These are phyloP conservation scores for Spondyliosoma cantharus DNA, from an alignment of 2,797 vertebrate genomes.

Conservation along the genomic window DNA sequence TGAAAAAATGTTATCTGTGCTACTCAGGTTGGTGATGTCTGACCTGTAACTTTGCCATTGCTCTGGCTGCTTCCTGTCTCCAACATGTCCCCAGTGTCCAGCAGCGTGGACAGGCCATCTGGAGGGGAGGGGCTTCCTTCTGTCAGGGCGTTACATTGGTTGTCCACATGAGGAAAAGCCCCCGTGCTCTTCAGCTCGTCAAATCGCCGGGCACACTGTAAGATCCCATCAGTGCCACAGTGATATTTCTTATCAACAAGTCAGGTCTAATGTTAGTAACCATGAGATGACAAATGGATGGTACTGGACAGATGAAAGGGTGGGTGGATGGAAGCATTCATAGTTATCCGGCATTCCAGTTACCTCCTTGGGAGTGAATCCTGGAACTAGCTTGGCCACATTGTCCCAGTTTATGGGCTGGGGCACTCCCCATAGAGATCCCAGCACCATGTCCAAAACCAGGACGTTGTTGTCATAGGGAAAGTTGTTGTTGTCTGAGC, in stretches of 20 bases:
- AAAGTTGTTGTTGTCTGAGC: slow-evolving; percentile 96
- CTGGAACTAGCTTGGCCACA: slow-evolving; percentile 94
- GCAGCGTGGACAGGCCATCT: slow-evolving; percentile 85
- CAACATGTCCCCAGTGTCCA: slow-evolving; percentile 83
- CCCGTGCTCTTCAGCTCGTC: slow-evolving; percentile 93
- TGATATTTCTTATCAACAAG: neutral
- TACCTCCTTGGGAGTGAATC: slow-evolving; percentile 97
- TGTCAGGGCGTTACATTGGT: slow-evolving; percentile 89
- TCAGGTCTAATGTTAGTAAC: neutral
- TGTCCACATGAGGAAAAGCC: slow-evolving; percentile 89
- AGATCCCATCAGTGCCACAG: slow-evolving; percentile 32
- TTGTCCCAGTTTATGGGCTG: slow-evolving; percentile 98
- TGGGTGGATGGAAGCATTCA: slow-evolving; percentile 28
- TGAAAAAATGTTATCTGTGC: neutral
- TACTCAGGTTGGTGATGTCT: slow-evolving; percentile 23
- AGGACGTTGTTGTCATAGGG: slow-evolving; percentile 94
- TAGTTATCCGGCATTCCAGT: slow-evolving; percentile 50
- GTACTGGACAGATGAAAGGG: neutral
- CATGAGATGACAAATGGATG: slow-evolving; percentile 1
- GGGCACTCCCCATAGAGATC: slow-evolving; percentile 90
- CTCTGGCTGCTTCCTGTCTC: slow-evolving; percentile 84
- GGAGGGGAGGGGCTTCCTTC: slow-evolving; percentile 84
- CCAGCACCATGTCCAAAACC: slow-evolving; percentile 97
- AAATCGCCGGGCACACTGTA: slow-evolving; percentile 93
- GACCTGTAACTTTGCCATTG: slow-evolving; percentile 87